A percentile compares a stretch with the other conserved stretches of the same genome.
Conservation (phyloP, 2,888 invertebrate species). For the Agonopterix heracliana region DNA sequence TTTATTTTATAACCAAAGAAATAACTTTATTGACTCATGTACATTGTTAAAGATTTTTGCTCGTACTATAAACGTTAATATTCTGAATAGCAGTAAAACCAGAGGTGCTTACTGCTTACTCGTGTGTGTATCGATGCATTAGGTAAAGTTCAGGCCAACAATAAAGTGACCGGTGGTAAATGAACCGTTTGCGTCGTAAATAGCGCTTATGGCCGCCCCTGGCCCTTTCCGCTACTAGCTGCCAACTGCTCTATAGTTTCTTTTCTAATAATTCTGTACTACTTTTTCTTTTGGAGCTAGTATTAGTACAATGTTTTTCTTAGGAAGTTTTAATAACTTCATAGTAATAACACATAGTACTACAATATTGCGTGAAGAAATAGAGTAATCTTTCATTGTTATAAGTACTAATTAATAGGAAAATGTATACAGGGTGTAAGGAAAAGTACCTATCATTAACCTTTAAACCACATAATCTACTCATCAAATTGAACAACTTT, state of each 20-base stretch:
- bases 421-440: no score
- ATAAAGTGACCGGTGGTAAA: constrained; percentile 55
- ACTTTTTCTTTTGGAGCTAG: neutral
- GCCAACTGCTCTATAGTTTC: constrained; percentile 18
- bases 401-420: no score
- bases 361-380: no score
- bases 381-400: no score
- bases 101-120: neutral
- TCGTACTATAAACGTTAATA: no score
- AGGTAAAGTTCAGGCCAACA: constrained; percentile 48
- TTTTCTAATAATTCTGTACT: constrained; percentile 14
- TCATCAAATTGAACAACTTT: no score
- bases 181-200: constrained; percentile 55
- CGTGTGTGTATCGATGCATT: constrained; percentile 19
- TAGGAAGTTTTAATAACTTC: neutral
- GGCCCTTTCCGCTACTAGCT: constrained; percentile 30
- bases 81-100: no score
- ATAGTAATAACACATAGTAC: neutral
- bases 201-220: constrained; percentile 48
- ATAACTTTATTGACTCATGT: no score
- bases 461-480: no score
- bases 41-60: no score
- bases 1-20: no score
- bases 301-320: neutral
- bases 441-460: no score